These are phyloP conservation scores for Buathra laborator DNA, from an alignment of 2,888 invertebrate genomes.

Conservation along the genomic window DNA sequence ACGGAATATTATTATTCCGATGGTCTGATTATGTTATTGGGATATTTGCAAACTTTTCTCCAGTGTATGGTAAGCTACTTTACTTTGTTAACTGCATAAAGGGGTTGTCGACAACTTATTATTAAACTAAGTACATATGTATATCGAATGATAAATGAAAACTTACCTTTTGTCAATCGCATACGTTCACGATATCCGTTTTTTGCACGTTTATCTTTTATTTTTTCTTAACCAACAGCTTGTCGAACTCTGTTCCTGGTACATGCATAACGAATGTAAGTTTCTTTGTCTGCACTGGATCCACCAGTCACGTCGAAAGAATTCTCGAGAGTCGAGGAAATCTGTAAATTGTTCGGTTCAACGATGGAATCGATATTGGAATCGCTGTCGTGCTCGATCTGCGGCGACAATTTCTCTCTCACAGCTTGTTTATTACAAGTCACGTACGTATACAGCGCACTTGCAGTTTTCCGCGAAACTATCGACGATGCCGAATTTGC, in stretches of 20 bases:
- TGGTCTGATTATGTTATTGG: no score
- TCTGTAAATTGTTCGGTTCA: not conserved
- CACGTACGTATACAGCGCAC: slow-evolving; percentile 1
- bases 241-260: slow-evolving; percentile 9
- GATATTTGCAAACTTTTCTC: no score
- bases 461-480: not conserved
- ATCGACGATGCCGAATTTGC: not conserved
- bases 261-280: not conserved
- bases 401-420: not conserved
- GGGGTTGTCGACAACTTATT: not conserved
- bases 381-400: not conserved
- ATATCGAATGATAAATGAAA: not conserved
- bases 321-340: not conserved
- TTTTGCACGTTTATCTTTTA: slow-evolving; percentile 11
- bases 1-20: no score
- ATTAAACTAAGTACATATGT: not conserved
- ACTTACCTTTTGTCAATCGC: slow-evolving; percentile 15
- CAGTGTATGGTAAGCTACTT: no score
- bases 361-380: not conserved
- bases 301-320: slow-evolving; percentile 9
- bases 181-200: not conserved
- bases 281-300: not conserved
- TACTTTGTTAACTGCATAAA: not conserved
- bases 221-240: slow-evolving; percentile 1
- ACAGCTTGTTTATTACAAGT: not conserved